Evolutionary conservation across 2,888 invertebrate species (phyloP), one percentile per base, ranked within the genome.

Genomic region (Therioaphis trifolii): DNA sequence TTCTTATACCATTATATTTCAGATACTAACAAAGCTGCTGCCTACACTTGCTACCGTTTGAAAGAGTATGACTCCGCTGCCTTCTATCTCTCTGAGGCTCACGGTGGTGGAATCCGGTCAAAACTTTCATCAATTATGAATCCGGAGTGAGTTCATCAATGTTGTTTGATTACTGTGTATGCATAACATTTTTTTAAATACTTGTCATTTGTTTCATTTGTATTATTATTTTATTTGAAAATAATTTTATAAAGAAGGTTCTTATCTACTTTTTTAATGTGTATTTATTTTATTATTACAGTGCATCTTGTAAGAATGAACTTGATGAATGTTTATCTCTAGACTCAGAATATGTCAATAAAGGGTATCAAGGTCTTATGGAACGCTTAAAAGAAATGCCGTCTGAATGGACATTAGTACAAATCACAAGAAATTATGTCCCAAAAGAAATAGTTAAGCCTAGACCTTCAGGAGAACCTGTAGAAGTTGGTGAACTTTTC

Each of bases 381-480:
- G n/a, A 76, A 24, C 84, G 86, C 46, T 69, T 86, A 29, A 79
- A 85, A 74, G 85, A 86, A 79, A 79, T 86, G 84, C 86, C 86
- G 46, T 85, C 88, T 92, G 92, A 92, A 89, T 92, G 92, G 92
- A 92, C 92, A 0, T 86, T 92, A 76, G 87, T 92, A 76, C 92
- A 92, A 87, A 85, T 92, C 84, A 91, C 92, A 21, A 84, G 84
- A 80, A 82, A 84, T 29, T 84, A 71, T 69, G 79, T 85, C 40
- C 84, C 86, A 2, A 24, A 82, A 40, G 85, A 85, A 80, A 85
- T 88, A 11, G 86, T 87, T 0, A 89, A 89, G 29, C 89, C 88
- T 84, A 88, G 88, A 49, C 88, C 87, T 0, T 89, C 90, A n/a
- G 88, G 90, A 0, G 86, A 88, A 72, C 88, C 89, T 0, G 85